Conservation (phyloP, 2,888 invertebrate species). For the Meiosimyza decipiens region DNA sequence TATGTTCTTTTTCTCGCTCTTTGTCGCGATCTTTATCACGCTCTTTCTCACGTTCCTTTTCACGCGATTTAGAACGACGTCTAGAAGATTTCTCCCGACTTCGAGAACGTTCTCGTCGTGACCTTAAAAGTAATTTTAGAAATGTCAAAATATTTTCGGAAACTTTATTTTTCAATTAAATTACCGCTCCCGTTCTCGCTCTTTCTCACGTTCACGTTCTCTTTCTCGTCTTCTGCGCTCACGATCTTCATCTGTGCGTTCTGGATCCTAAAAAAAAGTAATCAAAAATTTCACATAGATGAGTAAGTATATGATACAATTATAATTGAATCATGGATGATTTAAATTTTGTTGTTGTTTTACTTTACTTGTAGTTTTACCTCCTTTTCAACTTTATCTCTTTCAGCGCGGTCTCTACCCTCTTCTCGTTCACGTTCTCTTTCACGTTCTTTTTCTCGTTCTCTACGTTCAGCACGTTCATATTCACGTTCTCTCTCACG, state of each 20-base stretch:
- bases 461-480: slow-evolving; percentile 57
- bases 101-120: slow-evolving; percentile 58
- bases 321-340: not conserved
- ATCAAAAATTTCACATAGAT: too few relatives aligned
- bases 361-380: slow-evolving; percentile 50
- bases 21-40: slow-evolving; percentile 42
- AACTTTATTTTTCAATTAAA: not conserved
- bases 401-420: slow-evolving; percentile 62
- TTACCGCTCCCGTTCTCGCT: slow-evolving; percentile 54
- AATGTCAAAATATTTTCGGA: not conserved
- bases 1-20: slow-evolving; percentile 40
- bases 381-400: slow-evolving; percentile 67
- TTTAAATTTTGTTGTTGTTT: slow-evolving; percentile 52
- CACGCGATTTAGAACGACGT: slow-evolving; percentile 72
- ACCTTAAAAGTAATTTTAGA: slow-evolving; percentile 27
- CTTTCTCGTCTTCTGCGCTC: slow-evolving; percentile 56
- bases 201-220: slow-evolving; percentile 58
- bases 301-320: not conserved
- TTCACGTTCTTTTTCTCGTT: slow-evolving; percentile 54
- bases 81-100: slow-evolving; percentile 66
- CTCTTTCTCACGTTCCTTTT: slow-evolving; percentile 59
- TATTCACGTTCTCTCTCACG: slow-evolving; percentile 43
- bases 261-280: slow-evolving; percentile 42
- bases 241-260: slow-evolving; percentile 54
- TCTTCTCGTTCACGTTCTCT: slow-evolving; percentile 47